Evolutionary conservation across 2,888 invertebrate species (phyloP), one percentile per base, ranked within the genome.

Genomic region (Panopea generosa): DNA sequence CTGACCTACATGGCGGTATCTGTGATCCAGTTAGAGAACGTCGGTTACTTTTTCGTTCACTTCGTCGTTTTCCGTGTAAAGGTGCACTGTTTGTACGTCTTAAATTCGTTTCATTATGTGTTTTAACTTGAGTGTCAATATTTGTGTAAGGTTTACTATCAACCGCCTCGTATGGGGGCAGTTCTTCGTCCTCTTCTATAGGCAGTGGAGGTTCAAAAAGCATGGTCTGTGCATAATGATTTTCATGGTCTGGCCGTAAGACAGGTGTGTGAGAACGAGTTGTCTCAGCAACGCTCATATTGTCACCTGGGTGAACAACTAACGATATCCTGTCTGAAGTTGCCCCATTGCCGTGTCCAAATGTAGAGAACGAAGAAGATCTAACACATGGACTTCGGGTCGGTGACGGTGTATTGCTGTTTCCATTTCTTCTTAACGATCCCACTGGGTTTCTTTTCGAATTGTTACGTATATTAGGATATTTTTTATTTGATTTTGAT

Each of bases 111-210:
- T 16, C 27, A 2, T 4, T n/a, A n/a, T 16, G 11, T 11, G 16
- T 27, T 40, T 22, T 20, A 20, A 11, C 22, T 4, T 57, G 57
- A 18, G 40, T 9, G 7, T 24, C 22, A 20, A 16, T 18, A 43
- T 16, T 40, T 4, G n/a, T 38, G 29, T 60, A 26, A 18, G 52
- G 69, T 16, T 40, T 49, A 4, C 38, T 57, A 45, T 76, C 70
- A 33, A 75, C 71, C 49, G 73, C 81, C 65, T 86, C 86, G 75
- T 89, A 89, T 1, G 89, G 87, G 14, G 89, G 89, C n/a, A 88
- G 67, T 40, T 86, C 85, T 29, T 89, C 89, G 72, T 88, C 89
- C 61, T 88, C 85, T 49, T 84, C 84, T 40, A 84, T 84, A 11
- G 84, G 82, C 18, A 84, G 20, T 9, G 84, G 82, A 1, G 75